phyloP scores from a whole-genome alignment of 2,888 invertebrate species.

The Hydroisotoma schaefferi region DNA sequence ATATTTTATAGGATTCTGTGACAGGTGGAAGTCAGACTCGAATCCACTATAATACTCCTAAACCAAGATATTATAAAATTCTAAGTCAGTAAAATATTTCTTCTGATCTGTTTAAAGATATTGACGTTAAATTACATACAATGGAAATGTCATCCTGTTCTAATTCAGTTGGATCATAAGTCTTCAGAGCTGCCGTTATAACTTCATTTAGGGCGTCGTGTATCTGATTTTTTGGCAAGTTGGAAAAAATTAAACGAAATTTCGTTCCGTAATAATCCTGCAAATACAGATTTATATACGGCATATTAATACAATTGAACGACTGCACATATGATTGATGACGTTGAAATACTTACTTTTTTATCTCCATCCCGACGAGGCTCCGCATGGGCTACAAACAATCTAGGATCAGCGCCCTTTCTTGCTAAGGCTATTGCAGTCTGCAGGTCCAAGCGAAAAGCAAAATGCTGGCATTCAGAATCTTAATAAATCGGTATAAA shows the following conservation, averaged over 20 bases:
- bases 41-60: slow-evolving; percentile 30
- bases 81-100: not conserved
- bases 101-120: not conserved
- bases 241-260: slow-evolving; percentile 33
- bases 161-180: slow-evolving; percentile 36
- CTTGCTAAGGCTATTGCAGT: slow-evolving; percentile 76
- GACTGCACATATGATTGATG: not conserved
- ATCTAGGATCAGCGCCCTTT: slow-evolving; percentile 66
- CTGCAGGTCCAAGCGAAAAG: slow-evolving; percentile 71
- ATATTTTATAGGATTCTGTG: slow-evolving; percentile 16
- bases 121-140: slow-evolving; percentile 20
- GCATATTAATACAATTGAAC: not conserved
- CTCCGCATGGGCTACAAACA: slow-evolving; percentile 65
- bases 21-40: slow-evolving; percentile 14
- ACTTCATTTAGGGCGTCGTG: slow-evolving; percentile 40
- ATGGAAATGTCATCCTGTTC: slow-evolving; percentile 16
- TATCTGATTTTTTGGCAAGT: slow-evolving; percentile 32
- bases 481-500: slow-evolving; percentile 51
- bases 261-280: slow-evolving; percentile 18
- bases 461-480: slow-evolving; percentile 66
- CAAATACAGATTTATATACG: not conserved
- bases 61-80: slow-evolving; percentile 1
- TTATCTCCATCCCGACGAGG: not conserved
- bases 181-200: slow-evolving; percentile 45
- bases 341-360: not conserved